These are phyloP conservation scores for Syrrhaptes paradoxus DNA, from an alignment of 2,113 vertebrate species.

Conservation along the genomic window DNA sequence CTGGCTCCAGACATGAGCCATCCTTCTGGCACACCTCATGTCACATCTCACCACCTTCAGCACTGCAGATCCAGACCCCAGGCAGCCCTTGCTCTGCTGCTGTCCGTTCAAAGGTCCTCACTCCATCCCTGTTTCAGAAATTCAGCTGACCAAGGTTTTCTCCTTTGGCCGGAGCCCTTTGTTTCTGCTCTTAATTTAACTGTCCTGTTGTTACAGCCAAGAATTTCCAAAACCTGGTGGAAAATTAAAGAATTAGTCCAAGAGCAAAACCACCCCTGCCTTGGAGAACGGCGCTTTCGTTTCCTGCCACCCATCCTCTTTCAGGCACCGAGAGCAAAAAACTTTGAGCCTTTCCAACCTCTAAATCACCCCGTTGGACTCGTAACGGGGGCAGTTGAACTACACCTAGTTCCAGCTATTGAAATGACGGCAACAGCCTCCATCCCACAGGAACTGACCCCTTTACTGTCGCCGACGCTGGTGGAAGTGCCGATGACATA, in stretches of 20 bases:
- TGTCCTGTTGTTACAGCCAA: neutral
- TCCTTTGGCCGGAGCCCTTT: neutral
- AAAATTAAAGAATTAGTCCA: constrained; percentile 1
- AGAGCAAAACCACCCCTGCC: neutral
- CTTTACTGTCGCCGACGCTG: neutral
- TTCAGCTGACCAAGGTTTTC: constrained; percentile 21
- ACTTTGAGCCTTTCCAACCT: neutral
- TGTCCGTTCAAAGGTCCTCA: neutral
- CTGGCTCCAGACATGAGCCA: neutral
- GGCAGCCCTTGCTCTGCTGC: neutral
- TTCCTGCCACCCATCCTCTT: constrained; percentile 63
- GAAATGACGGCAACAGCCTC: constrained; percentile 25
- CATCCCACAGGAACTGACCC: constrained; percentile 65
- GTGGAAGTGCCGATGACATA: constrained; percentile 47
- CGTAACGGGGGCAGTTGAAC: neutral
- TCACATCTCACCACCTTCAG: neutral
- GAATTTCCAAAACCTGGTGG: neutral
- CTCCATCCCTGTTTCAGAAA: neutral
- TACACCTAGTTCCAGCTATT: constrained; percentile 74
- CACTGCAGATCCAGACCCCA: neutral
- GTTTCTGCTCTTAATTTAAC: neutral
- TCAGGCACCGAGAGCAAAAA: neutral
- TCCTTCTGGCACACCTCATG: neutral
- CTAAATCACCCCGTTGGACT: constrained; percentile 1
- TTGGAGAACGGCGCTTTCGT: neutral